Evolutionary conservation across 2,113 vertebrate genomes (phyloP), one percentile per base, ranked within the genome.

Genomic region (Pogona vitticeps): DNA sequence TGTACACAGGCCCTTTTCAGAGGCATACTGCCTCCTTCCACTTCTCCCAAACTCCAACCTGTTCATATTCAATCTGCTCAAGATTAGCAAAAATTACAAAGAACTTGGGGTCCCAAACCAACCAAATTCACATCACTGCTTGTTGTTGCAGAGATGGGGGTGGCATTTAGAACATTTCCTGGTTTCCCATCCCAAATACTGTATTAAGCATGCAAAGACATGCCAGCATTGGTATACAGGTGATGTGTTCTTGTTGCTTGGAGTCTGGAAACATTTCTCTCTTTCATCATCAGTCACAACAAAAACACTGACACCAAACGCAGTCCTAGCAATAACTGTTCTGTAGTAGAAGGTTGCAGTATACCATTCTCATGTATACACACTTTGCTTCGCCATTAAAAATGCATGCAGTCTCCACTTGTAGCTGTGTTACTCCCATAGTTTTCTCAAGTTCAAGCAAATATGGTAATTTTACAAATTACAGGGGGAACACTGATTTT

Each of bases 21-120:
- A 6, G 14, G 23, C 21, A 23, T 13, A 23, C 13, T 10, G 5
- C 72, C 23, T 91, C 73, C 31, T 85, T 31, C 52, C 2, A 0
- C 38, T 73, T 5, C 52, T n/a, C 8, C 2, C 28, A 31, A 80
- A 40, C 26, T 3, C 9, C 52, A 58, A 36, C 18, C 0, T 0
- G n/a, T 63, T 70, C 8, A 20, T 81, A 77, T 26, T 42, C 28
- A 5, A 14, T 4, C 78, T 59, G 0, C 28, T 65, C 46, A 9
- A 23, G 61, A 20, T 36, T 1, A 2, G 6, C 70, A 67, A 33
- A 0, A 0, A 14, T 2, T 14, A 26, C 33, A 82, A 42, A 71
- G 73, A 38, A 1, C 75, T 76, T 18, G 76, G 28, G 23, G 40
- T 52, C 68, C n/a, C 28, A 33, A 33, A 36, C 4, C 36, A 28